Conservation (phyloP, 35 echinoderm and acorn worm species). For the Apostichopus californicus region DNA sequence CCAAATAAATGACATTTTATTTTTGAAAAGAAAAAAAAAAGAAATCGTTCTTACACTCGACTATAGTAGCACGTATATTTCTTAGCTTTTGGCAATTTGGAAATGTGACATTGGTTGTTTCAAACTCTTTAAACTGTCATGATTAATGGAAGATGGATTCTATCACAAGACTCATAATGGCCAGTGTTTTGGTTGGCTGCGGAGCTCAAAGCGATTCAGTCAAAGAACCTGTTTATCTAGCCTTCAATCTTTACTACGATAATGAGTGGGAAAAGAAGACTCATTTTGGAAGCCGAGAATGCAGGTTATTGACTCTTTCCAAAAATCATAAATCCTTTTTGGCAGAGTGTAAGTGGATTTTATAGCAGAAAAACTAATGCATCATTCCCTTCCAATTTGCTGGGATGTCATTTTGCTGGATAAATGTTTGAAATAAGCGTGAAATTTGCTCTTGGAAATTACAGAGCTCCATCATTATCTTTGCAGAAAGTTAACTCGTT, state of each 20-base stretch:
- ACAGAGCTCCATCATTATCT: too few relatives aligned
- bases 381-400: not conserved
- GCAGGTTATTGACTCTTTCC: constrained; percentile 38
- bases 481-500: too few relatives aligned
- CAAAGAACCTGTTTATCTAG: constrained; percentile 17
- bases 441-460: not conserved
- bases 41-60: too few relatives aligned
- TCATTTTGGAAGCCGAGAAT: not conserved
- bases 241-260: not conserved
- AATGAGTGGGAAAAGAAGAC: not conserved
- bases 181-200: constrained; percentile 32
- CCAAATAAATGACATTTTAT: too few relatives aligned
- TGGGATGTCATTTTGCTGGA: not conserved
- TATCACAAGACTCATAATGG: constrained; percentile 19
- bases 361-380: not conserved
- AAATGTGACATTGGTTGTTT: not conserved
- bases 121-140: constrained; percentile 32
- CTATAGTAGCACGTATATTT: too few relatives aligned
- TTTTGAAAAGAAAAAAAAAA: too few relatives aligned
- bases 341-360: not conserved
- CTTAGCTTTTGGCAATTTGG: too few relatives aligned
- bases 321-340: not conserved
- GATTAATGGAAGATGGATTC: constrained; percentile 43
- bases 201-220: constrained; percentile 30
- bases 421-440: not conserved